Percentiles rank a stretch among this genome's conserved stretches.
Evolutionary conservation across 2,888 invertebrate genomes (phyloP).

Genomic region (Nipponacmea schrenckii): DNA sequence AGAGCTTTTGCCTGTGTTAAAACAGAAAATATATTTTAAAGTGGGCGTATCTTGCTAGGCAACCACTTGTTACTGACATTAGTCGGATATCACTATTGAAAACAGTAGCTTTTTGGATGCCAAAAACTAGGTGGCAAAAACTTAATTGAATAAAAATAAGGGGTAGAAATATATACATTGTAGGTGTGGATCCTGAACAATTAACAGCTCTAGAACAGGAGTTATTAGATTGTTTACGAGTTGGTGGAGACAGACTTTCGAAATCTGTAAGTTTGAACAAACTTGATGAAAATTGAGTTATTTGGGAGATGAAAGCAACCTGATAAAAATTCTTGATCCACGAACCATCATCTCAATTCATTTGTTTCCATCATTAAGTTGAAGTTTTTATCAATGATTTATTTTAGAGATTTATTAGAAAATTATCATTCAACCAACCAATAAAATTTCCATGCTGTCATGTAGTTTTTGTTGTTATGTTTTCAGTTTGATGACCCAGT

Average conservation of each 20-base stretch:
- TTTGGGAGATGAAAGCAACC: not conserved
- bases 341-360: not conserved
- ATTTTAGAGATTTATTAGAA: not conserved
- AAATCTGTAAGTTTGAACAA: constrained; percentile 32
- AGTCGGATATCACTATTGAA: too few species aligned
- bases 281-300: not conserved
- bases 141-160: too few species aligned
- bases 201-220: constrained; percentile 43
- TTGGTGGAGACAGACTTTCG: constrained; percentile 42
- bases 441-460: too few species aligned
- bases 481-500: constrained; percentile 26
- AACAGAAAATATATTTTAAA: too few species aligned
- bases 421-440: too few species aligned
- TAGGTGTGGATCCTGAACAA: constrained; percentile 11
- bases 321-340: not conserved
- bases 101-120: too few species aligned
- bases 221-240: constrained; percentile 40
- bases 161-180: too few species aligned
- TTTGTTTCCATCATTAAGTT: not conserved
- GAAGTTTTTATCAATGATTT: not conserved
- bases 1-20: too few species aligned
- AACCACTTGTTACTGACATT: too few species aligned
- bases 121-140: too few species aligned
- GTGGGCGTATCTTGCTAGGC: too few species aligned
- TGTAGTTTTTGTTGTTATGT: too few species aligned